Percentiles rank a stretch among this genome's conserved stretches.
These are phyloP conservation scores for Micoletzkya japonica DNA, from an alignment of 2,888 invertebrate species.

Conservation along the genomic window DNA sequence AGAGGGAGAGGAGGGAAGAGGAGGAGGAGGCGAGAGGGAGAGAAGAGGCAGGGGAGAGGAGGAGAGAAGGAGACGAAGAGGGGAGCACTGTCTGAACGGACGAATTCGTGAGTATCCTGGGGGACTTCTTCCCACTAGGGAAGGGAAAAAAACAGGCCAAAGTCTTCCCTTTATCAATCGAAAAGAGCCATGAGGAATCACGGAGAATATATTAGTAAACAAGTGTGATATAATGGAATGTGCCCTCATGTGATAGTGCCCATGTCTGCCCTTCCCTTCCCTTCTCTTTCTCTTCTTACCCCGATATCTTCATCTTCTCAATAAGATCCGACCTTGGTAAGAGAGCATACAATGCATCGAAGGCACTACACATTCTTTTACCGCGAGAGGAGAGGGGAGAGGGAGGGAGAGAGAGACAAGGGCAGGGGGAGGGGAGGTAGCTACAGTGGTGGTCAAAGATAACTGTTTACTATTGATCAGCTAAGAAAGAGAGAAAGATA, in stretches of 20 bases:
- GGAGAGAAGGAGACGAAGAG: background rate
- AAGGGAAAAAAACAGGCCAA: no score
- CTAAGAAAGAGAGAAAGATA: background rate
- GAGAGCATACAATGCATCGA: background rate
- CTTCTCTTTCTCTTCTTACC: background rate
- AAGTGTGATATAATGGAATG: background rate
- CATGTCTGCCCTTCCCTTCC: background rate
- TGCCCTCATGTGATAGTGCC: background rate
- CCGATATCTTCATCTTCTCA: background rate
- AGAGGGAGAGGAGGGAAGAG: background rate
- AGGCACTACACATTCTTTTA: background rate
- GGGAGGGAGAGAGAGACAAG: background rate
- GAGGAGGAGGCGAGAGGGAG: constrained; percentile 9
- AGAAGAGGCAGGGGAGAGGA: background rate
- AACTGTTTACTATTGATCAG: background rate
- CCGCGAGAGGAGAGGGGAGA: background rate
- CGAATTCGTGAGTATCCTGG: no score
- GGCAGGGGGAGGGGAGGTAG: background rate
- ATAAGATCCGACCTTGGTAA: background rate
- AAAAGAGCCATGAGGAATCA: no score
- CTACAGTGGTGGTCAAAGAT: background rate
- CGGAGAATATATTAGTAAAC: background rate
- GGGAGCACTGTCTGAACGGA: background rate
- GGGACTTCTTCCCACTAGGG: no score
- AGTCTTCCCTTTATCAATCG: no score